phyloP scores from a whole-genome alignment of 2,113 vertebrate species.

The Silurus glanis region DNA sequence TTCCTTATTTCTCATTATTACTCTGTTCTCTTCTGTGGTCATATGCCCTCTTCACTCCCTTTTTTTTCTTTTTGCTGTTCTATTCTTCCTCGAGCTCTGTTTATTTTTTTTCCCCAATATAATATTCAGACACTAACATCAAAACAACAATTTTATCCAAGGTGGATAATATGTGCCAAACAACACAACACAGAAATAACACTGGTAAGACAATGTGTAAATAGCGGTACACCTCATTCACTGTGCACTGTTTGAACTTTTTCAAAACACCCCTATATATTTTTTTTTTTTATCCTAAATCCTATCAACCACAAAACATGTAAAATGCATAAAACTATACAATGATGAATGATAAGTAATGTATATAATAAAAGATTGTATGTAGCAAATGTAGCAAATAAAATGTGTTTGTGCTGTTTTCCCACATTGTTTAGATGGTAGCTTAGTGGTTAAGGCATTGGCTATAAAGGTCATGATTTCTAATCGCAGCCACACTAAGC shows the following conservation, averaged over 20 bases:
- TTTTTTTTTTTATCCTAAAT: not conserved
- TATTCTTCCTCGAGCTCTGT: not conserved
- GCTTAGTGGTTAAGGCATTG: too few species aligned
- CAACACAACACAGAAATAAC: not conserved
- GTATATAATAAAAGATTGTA: not conserved
- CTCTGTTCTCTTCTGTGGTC: not conserved
- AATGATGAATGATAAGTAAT: not conserved
- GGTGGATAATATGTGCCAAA: not conserved
- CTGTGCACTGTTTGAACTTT: not conserved
- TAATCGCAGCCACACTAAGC: too few species aligned
- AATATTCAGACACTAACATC: not conserved
- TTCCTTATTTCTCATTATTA: slow-evolving; percentile 21
- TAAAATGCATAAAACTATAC: not conserved
- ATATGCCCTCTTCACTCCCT: not conserved
- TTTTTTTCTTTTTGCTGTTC: not conserved
- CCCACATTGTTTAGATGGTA: too few species aligned
- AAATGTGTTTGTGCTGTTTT: too few species aligned
- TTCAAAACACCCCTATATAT: not conserved
- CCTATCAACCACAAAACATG: not conserved
- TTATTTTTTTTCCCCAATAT: not conserved
- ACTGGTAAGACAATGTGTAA: not conserved
- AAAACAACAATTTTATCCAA: not conserved
- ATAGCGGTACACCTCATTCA: not conserved
- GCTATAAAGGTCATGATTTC: too few species aligned
- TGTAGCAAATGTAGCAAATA: not conserved